Conservation (phyloP, 2,888 invertebrate species). For the Portevinia maculata region DNA sequence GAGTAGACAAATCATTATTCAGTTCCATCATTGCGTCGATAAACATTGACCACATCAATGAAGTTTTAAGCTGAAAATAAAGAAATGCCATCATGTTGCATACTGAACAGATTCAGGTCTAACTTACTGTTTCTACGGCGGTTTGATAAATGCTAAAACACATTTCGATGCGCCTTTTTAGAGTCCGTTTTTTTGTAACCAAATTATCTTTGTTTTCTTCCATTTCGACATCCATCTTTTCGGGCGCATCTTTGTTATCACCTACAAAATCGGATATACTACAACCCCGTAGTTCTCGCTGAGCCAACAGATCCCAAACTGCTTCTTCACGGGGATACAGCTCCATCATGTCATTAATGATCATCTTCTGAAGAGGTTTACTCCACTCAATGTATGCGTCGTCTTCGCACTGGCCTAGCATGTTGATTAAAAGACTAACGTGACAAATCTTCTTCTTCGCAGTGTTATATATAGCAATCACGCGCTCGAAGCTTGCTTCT, state of each 20-base stretch:
- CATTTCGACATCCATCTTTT: background rate
- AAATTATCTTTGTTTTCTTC: conserved; percentile 1
- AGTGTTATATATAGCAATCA: conserved; percentile 86
- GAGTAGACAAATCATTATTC: conserved; percentile 82
- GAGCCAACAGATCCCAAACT: conserved; percentile 86
- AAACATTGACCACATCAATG: conserved; percentile 85
- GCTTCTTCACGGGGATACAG: conserved; percentile 84
- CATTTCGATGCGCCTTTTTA: conserved; percentile 82
- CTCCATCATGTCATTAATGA: conserved; percentile 84
- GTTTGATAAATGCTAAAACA: conserved; percentile 84
- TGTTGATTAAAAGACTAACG: conserved; percentile 85
- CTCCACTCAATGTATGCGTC: conserved; percentile 85
- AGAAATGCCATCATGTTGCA: no score
- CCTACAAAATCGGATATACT: conserved; percentile 77
- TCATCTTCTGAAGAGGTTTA: conserved; percentile 84
- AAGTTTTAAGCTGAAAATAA: conserved; percentile 81
- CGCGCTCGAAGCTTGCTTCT: conserved; percentile 83
- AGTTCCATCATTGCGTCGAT: conserved; percentile 85
- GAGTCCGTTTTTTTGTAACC: conserved; percentile 76
- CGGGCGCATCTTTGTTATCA: background rate
- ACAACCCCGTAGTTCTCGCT: conserved; percentile 84
- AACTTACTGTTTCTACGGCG: conserved; percentile 82
- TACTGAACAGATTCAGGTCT: no score
- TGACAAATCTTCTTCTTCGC: conserved; percentile 85
- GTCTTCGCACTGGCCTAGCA: conserved; percentile 83